Conservation (phyloP, 2,797 vertebrate species). For the Sebastes goodei region DNA sequence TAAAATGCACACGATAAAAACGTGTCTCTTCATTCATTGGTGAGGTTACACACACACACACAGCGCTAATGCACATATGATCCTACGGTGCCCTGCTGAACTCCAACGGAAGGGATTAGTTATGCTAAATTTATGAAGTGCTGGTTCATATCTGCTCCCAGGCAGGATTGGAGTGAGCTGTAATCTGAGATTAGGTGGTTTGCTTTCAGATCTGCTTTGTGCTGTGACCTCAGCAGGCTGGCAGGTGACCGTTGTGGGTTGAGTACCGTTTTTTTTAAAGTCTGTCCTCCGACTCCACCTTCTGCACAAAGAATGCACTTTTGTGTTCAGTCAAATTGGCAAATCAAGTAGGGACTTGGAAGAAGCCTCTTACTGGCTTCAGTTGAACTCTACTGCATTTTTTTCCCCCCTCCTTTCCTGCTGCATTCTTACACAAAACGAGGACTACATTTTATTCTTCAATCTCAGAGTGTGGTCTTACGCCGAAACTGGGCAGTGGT, state of each 20-base stretch:
- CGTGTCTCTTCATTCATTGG: neutral
- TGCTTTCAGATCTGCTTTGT: neutral
- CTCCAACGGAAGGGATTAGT: neutral
- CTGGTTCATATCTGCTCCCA: neutral
- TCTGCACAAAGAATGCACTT: too few species aligned
- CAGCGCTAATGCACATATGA: neutral
- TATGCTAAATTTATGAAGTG: neutral
- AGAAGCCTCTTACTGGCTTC: too few species aligned
- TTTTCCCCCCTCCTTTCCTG: too few species aligned
- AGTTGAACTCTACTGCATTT: too few species aligned
- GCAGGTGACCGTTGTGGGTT: neutral
- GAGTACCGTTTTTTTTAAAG: too few species aligned
- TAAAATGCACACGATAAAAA: slow-evolving; percentile 49
- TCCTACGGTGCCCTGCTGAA: neutral
- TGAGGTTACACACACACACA: neutral
- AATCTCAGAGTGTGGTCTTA: too few species aligned
- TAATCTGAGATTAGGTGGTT: slow-evolving; percentile 9
- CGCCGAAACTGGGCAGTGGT: too few species aligned
- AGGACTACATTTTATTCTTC: rapidly evolving
- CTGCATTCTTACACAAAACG: too few species aligned
- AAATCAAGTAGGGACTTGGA: too few species aligned
- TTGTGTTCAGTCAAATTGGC: too few species aligned
- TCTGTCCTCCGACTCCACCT: too few species aligned
- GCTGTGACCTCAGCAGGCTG: neutral
- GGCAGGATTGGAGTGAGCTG: neutral